A percentile compares a stretch with the other conserved stretches of the same genome.
These are phyloP conservation scores for Drosophila novamexicana DNA, from an alignment of 1,140 invertebrate genomes.

Conservation along the genomic window DNA sequence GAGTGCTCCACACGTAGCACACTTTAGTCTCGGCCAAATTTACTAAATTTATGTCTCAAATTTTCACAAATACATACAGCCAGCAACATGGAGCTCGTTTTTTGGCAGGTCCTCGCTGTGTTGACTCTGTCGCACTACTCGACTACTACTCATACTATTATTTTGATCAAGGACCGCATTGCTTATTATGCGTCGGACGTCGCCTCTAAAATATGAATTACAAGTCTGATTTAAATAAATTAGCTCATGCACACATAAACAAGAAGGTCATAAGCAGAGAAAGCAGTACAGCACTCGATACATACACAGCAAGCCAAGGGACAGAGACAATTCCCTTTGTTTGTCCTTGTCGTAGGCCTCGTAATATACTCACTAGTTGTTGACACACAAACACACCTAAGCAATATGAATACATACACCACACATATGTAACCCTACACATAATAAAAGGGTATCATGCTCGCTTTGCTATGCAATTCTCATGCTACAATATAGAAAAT, in stretches of 20 bases:
- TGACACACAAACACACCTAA: conserved; percentile 9
- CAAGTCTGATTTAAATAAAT: conserved; percentile 80
- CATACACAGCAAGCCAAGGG: conserved; percentile 15
- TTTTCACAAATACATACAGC: conserved; percentile 38
- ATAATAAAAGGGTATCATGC: conserved; percentile 23
- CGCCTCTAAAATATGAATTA: conserved; percentile 75
- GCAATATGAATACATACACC: conserved; percentile 14
- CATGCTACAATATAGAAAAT: not conserved
- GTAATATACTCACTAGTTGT: conserved; percentile 18
- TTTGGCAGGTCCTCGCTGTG: conserved; percentile 1
- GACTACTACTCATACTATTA: conserved; percentile 14
- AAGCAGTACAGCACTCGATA: conserved; percentile 3
- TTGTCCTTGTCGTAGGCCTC: conserved; percentile 31
- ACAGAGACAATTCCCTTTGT: not conserved
- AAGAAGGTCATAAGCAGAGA: too few relatives aligned
- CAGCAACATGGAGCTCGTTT: conserved; percentile 15
- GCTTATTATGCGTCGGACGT: conserved; percentile 72
- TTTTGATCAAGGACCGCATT: conserved; percentile 26
- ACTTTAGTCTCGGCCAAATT: conserved; percentile 55
- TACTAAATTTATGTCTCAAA: conserved; percentile 77
- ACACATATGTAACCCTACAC: not conserved
- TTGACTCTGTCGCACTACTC: conserved; percentile 1
- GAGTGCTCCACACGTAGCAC: conserved; percentile 49
- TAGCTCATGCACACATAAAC: conserved; percentile 58
- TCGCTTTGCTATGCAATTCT: conserved; percentile 6